Percentiles rank a stretch among this genome's conserved stretches.
These are phyloP conservation scores for Zele albiditarsus DNA, from an alignment of 2,888 invertebrate genomes.

Conservation along the genomic window DNA sequence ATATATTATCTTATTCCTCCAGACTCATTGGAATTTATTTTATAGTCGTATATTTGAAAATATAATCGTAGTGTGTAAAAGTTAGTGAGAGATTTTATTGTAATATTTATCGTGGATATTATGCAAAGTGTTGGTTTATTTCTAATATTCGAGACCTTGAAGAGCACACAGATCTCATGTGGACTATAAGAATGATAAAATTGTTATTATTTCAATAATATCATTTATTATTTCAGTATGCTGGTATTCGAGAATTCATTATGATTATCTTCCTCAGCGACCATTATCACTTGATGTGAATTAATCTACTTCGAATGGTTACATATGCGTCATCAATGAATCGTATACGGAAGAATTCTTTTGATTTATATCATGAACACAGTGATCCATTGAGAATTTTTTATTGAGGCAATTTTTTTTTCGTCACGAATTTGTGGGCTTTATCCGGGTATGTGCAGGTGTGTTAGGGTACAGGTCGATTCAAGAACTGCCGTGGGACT, in stretches of 20 bases:
- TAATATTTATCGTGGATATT: background rate
- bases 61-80: background rate
- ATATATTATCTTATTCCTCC: background rate
- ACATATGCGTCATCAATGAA: conserved; percentile 2
- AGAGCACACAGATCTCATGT: too few species aligned
- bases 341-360: background rate
- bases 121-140: too few species aligned
- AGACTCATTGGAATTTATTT: background rate
- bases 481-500: conserved; percentile 23
- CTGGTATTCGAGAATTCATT: background rate
- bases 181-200: background rate
- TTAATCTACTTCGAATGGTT: background rate
- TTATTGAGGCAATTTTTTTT: background rate
- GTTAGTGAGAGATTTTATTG: background rate
- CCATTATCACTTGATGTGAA: background rate
- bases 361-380: background rate
- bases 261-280: background rate
- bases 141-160: background rate
- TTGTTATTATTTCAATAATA: background rate
- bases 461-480: conserved; percentile 43
- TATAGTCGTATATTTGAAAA: background rate
- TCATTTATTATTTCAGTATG: background rate
- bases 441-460: conserved; percentile 33
- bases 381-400: background rate
- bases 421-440: background rate